Evolutionary conservation across 2,797 vertebrate genomes (phyloP).

Genomic region (Merluccius polli): DNA sequence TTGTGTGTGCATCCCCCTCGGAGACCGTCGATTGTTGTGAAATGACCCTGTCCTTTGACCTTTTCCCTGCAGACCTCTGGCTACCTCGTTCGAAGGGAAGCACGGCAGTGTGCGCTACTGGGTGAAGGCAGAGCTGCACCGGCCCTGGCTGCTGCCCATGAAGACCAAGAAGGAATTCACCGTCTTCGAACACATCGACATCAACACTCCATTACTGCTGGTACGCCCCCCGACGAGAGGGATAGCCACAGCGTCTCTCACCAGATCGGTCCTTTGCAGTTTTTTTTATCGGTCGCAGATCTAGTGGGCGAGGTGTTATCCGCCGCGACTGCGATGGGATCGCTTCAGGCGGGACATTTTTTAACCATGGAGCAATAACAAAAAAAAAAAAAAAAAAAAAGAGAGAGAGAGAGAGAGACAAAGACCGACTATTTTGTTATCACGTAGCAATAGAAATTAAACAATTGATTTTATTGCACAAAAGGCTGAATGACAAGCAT

Average conservation of each 20-base stretch:
- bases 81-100: slow-evolving; percentile 99
- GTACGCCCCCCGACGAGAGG: slow-evolving; percentile 69
- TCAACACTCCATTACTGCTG: slow-evolving; percentile 98
- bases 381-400: too few relatives aligned
- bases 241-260: neutral
- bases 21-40: neutral
- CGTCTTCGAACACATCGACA: slow-evolving; percentile 99
- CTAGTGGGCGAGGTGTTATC: neutral
- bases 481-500: neutral
- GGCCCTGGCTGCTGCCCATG: slow-evolving; percentile 97
- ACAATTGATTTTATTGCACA: neutral
- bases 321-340: neutral
- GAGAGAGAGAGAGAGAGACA: too few relatives aligned
- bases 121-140: slow-evolving; percentile 98
- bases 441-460: neutral
- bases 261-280: neutral
- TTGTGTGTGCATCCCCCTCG: neutral
- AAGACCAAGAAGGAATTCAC: slow-evolving; percentile 99
- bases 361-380: neutral
- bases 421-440: neutral
- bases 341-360: neutral
- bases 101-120: slow-evolving; percentile 99
- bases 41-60: neutral
- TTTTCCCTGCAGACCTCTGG: slow-evolving; percentile 85
- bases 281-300: too few relatives aligned